phyloP scores from a whole-genome alignment of 2,797 vertebrate species.

The Eospalax fontanierii region DNA sequence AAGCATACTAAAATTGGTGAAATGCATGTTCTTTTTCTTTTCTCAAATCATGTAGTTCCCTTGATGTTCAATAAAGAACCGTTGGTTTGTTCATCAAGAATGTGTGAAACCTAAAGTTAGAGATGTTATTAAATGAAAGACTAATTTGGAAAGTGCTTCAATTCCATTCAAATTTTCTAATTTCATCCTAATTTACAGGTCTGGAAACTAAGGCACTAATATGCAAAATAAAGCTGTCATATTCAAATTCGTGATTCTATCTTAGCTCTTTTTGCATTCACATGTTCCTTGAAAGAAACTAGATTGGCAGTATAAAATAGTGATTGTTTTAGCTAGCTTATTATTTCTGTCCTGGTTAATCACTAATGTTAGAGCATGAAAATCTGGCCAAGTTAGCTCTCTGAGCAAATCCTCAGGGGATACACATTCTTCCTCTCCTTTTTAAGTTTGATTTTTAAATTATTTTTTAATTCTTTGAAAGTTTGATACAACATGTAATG shows the following conservation, averaged over 20 bases:
- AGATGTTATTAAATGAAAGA: not conserved
- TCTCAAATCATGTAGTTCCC: not conserved
- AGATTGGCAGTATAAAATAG: not conserved
- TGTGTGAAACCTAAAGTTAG: not conserved
- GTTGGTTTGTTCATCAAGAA: not conserved
- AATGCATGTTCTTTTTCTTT: not conserved
- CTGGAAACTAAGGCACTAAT: not conserved
- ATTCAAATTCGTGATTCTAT: not conserved
- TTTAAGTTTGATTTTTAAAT: not conserved
- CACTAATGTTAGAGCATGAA: not conserved
- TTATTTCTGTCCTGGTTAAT: not conserved
- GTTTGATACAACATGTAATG: not conserved
- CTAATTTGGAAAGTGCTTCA: not conserved
- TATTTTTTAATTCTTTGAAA: not conserved
- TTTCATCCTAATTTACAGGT: not conserved
- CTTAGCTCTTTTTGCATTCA: not conserved
- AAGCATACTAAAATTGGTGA: not conserved
- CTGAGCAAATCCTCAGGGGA: not conserved
- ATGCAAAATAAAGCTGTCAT: not conserved
- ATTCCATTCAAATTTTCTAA: too few relatives aligned
- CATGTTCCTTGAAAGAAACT: not conserved
- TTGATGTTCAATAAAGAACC: not conserved
- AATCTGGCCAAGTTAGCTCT: not conserved
- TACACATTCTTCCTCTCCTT: not conserved
- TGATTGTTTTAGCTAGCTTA: not conserved